Evolutionary conservation across 2,113 vertebrate species (phyloP).

Genomic region (Motacilla alba): DNA sequence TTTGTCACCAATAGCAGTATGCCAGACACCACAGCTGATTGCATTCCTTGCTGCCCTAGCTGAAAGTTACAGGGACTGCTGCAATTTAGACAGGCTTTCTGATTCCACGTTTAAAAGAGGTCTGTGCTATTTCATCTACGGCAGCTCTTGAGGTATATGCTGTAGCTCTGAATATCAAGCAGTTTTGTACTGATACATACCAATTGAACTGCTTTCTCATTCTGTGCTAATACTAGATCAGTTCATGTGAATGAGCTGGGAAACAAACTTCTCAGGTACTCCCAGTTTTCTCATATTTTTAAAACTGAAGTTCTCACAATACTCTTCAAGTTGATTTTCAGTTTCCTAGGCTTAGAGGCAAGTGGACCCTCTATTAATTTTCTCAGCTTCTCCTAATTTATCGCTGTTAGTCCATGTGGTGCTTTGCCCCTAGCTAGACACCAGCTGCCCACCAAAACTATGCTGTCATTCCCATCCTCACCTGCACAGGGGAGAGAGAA

Average conservation of each 20-base stretch:
- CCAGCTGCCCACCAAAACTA: neutral
- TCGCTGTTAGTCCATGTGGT: neutral
- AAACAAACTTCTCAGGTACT: neutral
- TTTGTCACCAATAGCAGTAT: neutral
- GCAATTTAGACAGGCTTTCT: neutral
- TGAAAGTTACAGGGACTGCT: neutral
- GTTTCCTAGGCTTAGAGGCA: neutral
- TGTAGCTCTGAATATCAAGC: neutral
- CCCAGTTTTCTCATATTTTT: neutral
- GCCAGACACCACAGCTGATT: neutral
- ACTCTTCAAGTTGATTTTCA: neutral
- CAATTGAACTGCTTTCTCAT: neutral
- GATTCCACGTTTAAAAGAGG: neutral
- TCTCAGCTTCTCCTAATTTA: neutral
- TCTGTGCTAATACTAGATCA: neutral
- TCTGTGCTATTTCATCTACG: neutral
- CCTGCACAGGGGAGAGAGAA: neutral
- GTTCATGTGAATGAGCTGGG: neutral
- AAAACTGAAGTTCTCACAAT: neutral
- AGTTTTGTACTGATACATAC: neutral
- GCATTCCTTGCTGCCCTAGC: neutral
- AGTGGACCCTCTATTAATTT: neutral
- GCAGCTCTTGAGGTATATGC: neutral
- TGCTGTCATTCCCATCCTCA: neutral
- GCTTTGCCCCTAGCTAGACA: neutral